A percentile compares a stretch with the other conserved stretches of the same genome.
Evolutionary conservation across 2,888 invertebrate species (phyloP).

Genomic region (Iphiclides podalirius): DNA sequence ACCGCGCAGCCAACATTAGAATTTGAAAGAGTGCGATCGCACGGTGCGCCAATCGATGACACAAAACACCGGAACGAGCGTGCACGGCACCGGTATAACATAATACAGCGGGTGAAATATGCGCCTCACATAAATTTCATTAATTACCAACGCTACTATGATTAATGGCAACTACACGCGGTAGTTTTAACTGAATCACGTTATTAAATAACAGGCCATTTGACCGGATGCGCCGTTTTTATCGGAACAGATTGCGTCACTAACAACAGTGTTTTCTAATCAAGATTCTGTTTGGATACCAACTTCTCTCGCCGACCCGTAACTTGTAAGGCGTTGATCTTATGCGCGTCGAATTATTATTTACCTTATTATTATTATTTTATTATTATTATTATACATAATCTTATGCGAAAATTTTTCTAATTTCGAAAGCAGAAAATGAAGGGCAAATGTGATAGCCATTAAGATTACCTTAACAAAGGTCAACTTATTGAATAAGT

Average conservation of each 20-base stretch:
- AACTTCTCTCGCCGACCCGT: too few species aligned
- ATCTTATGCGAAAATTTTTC: too few species aligned
- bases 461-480: too few species aligned
- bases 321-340: too few species aligned
- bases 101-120: constrained; percentile 56
- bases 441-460: too few species aligned
- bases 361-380: too few species aligned
- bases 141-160: constrained; percentile 64
- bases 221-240: constrained; percentile 30
- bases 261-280: background rate
- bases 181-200: constrained; percentile 61
- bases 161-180: constrained; percentile 58
- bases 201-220: constrained; percentile 50
- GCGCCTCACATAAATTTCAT: constrained; percentile 69
- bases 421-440: too few species aligned
- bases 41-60: constrained; percentile 9
- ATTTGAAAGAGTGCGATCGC: constrained; percentile 8
- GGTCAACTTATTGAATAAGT: too few species aligned
- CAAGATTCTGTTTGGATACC: background rate
- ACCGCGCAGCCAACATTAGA: constrained; percentile 2
- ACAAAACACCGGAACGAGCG: constrained; percentile 39
- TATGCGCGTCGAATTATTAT: too few species aligned
- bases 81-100: constrained; percentile 42
- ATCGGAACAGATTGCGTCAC: constrained; percentile 10
- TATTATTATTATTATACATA: too few species aligned